Conservation (phyloP, 2,888 invertebrate genomes). For the Trachelus troglodyta region DNA sequence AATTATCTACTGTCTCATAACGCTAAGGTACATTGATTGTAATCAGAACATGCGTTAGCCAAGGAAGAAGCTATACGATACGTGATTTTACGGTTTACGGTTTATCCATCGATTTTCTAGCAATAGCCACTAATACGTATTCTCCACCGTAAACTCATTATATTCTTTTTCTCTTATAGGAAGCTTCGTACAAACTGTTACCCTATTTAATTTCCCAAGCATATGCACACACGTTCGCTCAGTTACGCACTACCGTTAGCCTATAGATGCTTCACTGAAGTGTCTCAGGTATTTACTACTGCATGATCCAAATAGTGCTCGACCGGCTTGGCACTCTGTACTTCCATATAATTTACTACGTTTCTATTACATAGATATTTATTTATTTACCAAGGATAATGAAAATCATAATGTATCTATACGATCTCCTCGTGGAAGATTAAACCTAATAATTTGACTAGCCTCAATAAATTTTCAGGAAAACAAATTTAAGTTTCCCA, state of each 20-base stretch:
- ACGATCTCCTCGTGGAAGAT: not conserved
- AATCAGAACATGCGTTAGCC: not conserved
- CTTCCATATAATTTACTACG: slow-evolving; percentile 33
- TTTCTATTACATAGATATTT: not conserved
- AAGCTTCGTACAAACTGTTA: slow-evolving; percentile 11
- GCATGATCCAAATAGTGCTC: slow-evolving; percentile 8
- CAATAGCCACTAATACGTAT: slow-evolving; percentile 38
- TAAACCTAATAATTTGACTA: not conserved
- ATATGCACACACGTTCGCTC: slow-evolving; percentile 12
- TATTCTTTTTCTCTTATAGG: slow-evolving; percentile 32
- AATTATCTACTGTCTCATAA: not conserved
- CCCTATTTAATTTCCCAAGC: not conserved
- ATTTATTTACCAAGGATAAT: not conserved
- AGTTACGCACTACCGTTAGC: not conserved
- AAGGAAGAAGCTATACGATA: not conserved
- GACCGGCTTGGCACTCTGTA: slow-evolving; percentile 17
- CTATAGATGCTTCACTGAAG: slow-evolving; percentile 19
- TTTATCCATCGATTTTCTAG: slow-evolving; percentile 9
- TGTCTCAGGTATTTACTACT: slow-evolving; percentile 32
- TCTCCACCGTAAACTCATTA: slow-evolving; percentile 35
- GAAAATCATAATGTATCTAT: not conserved
- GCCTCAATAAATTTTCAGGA: not conserved
- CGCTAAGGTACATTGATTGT: not conserved
- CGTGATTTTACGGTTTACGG: not conserved
- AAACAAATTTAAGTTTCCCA: not conserved